A percentile compares a stretch with the other conserved stretches of the same genome.
phyloP scores from a whole-genome alignment of 2,888 invertebrate species.

The Hanleya hanleyi region DNA sequence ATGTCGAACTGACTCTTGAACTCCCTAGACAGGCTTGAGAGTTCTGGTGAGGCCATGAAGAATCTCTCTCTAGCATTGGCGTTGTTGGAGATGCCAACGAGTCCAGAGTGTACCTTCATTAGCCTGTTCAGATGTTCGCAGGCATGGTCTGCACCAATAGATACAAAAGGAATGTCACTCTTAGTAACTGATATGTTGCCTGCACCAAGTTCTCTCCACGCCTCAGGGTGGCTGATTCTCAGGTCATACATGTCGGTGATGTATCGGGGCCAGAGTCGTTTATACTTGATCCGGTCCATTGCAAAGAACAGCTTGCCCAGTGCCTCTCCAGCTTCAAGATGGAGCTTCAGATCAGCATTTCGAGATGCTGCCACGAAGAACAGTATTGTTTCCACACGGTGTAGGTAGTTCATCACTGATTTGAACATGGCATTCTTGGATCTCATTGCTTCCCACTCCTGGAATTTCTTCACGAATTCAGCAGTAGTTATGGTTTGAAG shows the following conservation, averaged over 20 bases:
- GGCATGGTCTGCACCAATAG: constrained; percentile 32
- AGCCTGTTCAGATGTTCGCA: constrained; percentile 32
- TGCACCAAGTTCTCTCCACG: constrained; percentile 12
- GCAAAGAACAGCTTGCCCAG: constrained; percentile 34
- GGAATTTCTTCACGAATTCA: constrained; percentile 13
- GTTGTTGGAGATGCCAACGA: too few species aligned
- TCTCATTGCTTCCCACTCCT: constrained; percentile 16
- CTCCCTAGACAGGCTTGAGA: too few species aligned
- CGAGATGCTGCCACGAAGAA: constrained; percentile 30
- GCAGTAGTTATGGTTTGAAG: constrained; percentile 19
- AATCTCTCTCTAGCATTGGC: too few species aligned
- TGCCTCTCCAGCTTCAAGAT: constrained; percentile 30
- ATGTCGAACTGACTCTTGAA: too few species aligned
- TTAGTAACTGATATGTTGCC: constrained; percentile 11
- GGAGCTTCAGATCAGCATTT: constrained; percentile 25
- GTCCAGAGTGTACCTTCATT: constrained; percentile 5
- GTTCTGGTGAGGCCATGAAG: too few species aligned
- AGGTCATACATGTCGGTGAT: constrained; percentile 25
- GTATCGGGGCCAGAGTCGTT: constrained; percentile 16
- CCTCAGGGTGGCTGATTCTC: constrained; percentile 7
- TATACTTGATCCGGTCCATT: constrained; percentile 27
- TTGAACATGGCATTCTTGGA: constrained; percentile 38
- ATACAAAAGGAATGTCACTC: constrained; percentile 13
- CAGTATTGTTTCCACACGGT: too few species aligned
- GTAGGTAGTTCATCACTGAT: too few species aligned